Evolutionary conservation across 2,113 vertebrate genomes (phyloP), one percentile per base, ranked within the genome.

Genomic region (Rhinogobius similis): DNA sequence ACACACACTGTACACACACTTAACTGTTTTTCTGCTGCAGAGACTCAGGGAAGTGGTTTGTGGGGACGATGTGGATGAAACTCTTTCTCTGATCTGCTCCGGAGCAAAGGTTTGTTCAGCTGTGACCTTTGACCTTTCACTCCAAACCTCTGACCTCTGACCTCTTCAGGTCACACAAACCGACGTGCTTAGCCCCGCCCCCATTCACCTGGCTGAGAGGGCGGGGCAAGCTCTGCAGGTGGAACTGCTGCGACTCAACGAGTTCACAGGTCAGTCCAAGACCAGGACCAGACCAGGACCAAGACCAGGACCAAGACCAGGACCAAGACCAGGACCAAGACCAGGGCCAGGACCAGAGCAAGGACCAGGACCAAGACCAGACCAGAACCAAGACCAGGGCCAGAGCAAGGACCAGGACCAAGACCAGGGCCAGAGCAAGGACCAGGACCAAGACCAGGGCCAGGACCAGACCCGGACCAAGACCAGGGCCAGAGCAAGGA

Each of bases 21-120:
- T 77, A 16, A 68, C 55, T 23, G 11, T 26, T 6, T 70, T 48
- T 91, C 84, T 26, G 5, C 21, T 14, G 63, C 79, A 93, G 93
- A 87, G 90, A 69, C 82, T 94, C 65, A 72, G 83, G 72, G 82
- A 92, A 80, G 91, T 93, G 61, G 92, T 90, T 21, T 80, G 84
- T 61, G 85, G 83, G 6, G 69, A 77, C 0, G 61, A 92, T 3
- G 26, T 94, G 0, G 78, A 89, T 8, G 93, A 94, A 75, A 93
- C 92, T 0, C 77, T 94, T 79, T 88, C 85, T 36, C 82, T 94
- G 59, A 88, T 94, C 75, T 93, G 91, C 24, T 94, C 93, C 0
- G 93, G 93, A 62, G 89, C 91, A 18, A 89, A 86, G 82, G 91
- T 94, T 4, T 24, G 36, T 43, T 24, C 13, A 14, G 9, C 10